These are phyloP conservation scores for Electrophaes corylata DNA, from an alignment of 2,888 invertebrate genomes.

Conservation along the genomic window DNA sequence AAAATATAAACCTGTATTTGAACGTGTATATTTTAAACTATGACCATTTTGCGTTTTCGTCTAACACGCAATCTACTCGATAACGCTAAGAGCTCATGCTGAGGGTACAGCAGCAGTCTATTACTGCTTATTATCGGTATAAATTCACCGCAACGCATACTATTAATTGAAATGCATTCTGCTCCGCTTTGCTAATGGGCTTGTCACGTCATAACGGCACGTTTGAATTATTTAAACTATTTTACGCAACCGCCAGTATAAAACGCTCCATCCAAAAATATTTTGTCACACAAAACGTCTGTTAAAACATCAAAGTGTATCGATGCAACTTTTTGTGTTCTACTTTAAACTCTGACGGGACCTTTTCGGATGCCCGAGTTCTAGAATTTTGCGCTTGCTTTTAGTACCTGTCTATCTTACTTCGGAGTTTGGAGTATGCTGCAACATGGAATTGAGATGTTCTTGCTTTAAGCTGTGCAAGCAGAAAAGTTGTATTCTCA, in stretches of 20 bases:
- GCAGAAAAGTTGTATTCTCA: not conserved
- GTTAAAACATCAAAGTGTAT: slow-evolving; percentile 40
- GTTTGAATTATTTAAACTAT: slow-evolving; percentile 41
- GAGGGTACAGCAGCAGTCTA: slow-evolving; percentile 7
- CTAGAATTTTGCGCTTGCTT: slow-evolving; percentile 28
- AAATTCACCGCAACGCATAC: slow-evolving; percentile 47
- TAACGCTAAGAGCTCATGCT: not conserved
- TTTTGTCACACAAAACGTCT: slow-evolving; percentile 44
- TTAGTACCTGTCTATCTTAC: slow-evolving; percentile 32
- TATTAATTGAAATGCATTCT: slow-evolving; percentile 66
- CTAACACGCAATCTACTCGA: not conserved
- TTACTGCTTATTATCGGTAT: slow-evolving; percentile 49
- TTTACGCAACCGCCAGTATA: slow-evolving; percentile 33
- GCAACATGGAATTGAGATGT: slow-evolving; percentile 20
- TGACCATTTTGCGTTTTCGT: not conserved
- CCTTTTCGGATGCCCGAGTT: slow-evolving; percentile 26
- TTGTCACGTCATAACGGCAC: slow-evolving; percentile 47
- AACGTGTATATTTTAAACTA: no score
- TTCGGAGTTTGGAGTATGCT: slow-evolving; percentile 24
- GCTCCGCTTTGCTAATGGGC: slow-evolving; percentile 53
- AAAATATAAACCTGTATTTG: no score
- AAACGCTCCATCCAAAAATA: slow-evolving; percentile 41
- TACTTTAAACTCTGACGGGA: slow-evolving; percentile 44
- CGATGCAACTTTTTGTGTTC: slow-evolving; percentile 41
- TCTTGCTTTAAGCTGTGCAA: not conserved